Percentiles rank a stretch among this genome's conserved stretches.
phyloP scores from a whole-genome alignment of 2,113 vertebrate species.

The Hiodon tergisus region DNA sequence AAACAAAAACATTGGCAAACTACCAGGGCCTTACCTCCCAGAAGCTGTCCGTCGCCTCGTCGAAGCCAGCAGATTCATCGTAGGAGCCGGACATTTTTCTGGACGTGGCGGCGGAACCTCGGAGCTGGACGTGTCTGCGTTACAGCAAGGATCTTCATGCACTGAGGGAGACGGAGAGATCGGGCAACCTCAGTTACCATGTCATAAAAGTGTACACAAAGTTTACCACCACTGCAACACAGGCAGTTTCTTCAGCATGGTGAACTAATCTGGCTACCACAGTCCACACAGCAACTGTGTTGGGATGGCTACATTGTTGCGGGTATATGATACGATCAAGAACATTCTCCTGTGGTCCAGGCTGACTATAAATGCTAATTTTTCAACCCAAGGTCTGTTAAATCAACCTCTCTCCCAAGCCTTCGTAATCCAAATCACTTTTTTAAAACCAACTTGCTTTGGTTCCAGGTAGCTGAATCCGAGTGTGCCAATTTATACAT shows the following conservation, averaged over 20 bases:
- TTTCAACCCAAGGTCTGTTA: too few relatives aligned
- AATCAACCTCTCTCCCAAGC: background rate
- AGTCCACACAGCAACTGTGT: too few relatives aligned
- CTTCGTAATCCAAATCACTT: background rate
- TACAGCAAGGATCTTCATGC: conserved; percentile 47
- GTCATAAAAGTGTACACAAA: background rate
- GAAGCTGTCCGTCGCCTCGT: conserved; percentile 89
- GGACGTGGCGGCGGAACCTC: conserved; percentile 41
- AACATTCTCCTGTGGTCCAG: background rate
- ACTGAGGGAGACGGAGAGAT: conserved; percentile 41
- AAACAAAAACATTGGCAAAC: background rate
- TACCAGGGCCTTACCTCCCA: conserved; percentile 77
- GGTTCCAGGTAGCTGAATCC: background rate
- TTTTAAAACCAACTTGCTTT: background rate
- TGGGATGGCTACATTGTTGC: too few relatives aligned
- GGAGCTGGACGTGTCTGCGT: conserved; percentile 42
- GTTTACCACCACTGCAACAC: too few relatives aligned
- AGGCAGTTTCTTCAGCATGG: too few relatives aligned
- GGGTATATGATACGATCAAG: too few relatives aligned
- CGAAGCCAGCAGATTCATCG: conserved; percentile 70
- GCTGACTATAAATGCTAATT: background rate
- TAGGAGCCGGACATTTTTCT: conserved; percentile 85
- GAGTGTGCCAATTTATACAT: too few relatives aligned
- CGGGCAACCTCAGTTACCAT: background rate
- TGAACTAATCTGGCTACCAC: too few relatives aligned